phyloP scores from a whole-genome alignment of 2,113 vertebrate genomes.

The Dromiciops gliroides region DNA sequence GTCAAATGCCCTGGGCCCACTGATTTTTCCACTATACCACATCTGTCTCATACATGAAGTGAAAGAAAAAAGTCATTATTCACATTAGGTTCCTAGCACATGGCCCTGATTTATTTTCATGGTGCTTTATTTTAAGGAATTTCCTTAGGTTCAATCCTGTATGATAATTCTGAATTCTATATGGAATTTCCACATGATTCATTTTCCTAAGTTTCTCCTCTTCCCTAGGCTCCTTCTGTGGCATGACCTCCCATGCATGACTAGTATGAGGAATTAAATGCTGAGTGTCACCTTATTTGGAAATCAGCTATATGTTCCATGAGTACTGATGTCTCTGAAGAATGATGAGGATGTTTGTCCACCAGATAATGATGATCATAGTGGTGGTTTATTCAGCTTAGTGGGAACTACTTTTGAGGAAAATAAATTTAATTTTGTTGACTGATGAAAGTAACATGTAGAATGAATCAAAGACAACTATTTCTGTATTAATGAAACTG shows the following conservation, averaged over 20 bases:
- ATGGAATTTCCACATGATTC: background rate
- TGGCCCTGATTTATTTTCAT: background rate
- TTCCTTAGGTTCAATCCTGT: background rate
- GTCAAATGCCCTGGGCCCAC: background rate
- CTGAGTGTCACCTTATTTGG: background rate
- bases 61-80: background rate
- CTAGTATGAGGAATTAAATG: background rate
- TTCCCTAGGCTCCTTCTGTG: background rate
- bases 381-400: constrained; percentile 21
- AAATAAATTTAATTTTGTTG: constrained; percentile 35
- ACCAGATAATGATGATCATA: background rate
- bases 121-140: background rate
- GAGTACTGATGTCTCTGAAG: background rate
- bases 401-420: constrained; percentile 11
- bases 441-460: background rate
- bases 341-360: background rate
- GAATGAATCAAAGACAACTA: constrained; percentile 11
- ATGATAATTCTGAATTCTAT: background rate
- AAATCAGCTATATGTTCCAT: background rate
- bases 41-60: background rate
- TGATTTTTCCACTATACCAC: background rate
- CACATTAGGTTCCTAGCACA: background rate
- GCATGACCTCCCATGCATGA: background rate
- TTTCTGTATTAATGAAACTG: constrained; percentile 23
- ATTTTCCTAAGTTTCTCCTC: background rate